Evolutionary conservation across 1,140 invertebrate species (phyloP).

Genomic region (Phocides pigmalion): DNA sequence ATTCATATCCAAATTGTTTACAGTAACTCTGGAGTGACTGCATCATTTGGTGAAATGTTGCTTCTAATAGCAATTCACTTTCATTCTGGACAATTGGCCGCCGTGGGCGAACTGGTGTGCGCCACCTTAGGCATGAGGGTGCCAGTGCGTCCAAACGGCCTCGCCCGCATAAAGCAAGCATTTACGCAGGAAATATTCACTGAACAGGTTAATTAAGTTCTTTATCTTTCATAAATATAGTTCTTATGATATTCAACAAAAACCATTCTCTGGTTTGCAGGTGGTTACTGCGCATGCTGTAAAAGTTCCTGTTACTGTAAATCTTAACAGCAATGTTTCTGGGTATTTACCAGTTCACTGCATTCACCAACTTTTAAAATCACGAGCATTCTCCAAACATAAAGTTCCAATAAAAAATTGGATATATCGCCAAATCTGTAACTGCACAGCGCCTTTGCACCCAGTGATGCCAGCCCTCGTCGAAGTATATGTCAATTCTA

Average conservation of each 20-base stretch:
- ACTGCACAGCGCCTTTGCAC: constrained; percentile 94
- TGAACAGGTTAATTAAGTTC: constrained; percentile 89
- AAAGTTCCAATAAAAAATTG: constrained; percentile 97
- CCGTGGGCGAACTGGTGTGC: constrained; percentile 96
- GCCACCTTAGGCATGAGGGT: constrained; percentile 98
- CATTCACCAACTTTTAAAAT: constrained; percentile 97
- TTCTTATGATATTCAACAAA: neutral
- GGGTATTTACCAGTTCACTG: constrained; percentile 98
- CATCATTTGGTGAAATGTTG: constrained; percentile 98
- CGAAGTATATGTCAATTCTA: constrained; percentile 97
- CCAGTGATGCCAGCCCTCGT: constrained; percentile 96
- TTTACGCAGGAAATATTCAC: constrained; percentile 99
- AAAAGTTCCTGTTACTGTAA: constrained; percentile 96
- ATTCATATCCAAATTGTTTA: constrained; percentile 36
- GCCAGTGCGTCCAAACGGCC: constrained; percentile 94
- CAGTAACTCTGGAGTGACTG: constrained; percentile 90
- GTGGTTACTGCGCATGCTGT: constrained; percentile 98
- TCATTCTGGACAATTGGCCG: constrained; percentile 95
- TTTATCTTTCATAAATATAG: neutral
- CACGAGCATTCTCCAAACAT: constrained; percentile 97
- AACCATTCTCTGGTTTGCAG: constrained; percentile 69
- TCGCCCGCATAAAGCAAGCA: constrained; percentile 96
- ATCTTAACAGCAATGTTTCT: constrained; percentile 93
- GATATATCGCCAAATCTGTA: constrained; percentile 97
- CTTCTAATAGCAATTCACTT: constrained; percentile 98